Percentiles rank a stretch among this genome's conserved stretches.
phyloP scores from a whole-genome alignment of 2,797 vertebrate genomes.

The Hozukius guyotensis region DNA sequence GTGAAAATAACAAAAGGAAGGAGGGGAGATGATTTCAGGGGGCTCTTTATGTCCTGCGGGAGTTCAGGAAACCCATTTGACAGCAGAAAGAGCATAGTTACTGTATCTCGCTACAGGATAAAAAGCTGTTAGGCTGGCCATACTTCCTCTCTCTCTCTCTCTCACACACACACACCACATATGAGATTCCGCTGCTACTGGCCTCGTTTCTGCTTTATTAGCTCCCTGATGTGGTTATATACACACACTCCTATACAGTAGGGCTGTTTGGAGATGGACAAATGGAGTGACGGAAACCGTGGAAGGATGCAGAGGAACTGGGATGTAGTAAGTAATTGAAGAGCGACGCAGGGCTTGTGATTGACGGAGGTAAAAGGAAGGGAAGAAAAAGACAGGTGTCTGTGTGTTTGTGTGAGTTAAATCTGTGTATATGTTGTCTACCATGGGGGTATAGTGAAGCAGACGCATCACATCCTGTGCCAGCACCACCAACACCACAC shows the following conservation, averaged over 20 bases:
- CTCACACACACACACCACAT: constrained; percentile 26
- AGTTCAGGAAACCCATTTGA: constrained; percentile 70
- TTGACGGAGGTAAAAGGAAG: constrained; percentile 55
- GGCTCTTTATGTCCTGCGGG: constrained; percentile 47
- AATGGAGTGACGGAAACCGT: constrained; percentile 45
- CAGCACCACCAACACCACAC: constrained; percentile 40
- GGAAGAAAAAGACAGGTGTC: constrained; percentile 29
- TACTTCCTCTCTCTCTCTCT: constrained; percentile 16
- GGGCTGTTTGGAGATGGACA: constrained; percentile 54
- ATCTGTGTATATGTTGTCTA: constrained; percentile 29
- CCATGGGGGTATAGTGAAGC: constrained; percentile 42
- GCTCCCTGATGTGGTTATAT: constrained; percentile 68
- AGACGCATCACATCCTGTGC: constrained; percentile 56
- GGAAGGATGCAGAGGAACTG: constrained; percentile 20
- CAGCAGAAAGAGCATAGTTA: constrained; percentile 69
- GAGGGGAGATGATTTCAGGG: constrained; percentile 40
- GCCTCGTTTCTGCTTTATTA: constrained; percentile 73
- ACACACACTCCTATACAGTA: constrained; percentile 50
- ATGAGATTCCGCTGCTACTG: constrained; percentile 55
- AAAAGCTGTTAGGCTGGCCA: constrained; percentile 62
- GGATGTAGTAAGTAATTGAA: constrained; percentile 55
- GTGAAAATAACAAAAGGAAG: constrained; percentile 35
- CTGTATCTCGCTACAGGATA: constrained; percentile 67
- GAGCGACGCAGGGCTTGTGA: constrained; percentile 44
- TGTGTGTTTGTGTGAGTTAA: constrained; percentile 5